Conservation (phyloP, 2,113 vertebrate species). For the Zapornia atra region DNA sequence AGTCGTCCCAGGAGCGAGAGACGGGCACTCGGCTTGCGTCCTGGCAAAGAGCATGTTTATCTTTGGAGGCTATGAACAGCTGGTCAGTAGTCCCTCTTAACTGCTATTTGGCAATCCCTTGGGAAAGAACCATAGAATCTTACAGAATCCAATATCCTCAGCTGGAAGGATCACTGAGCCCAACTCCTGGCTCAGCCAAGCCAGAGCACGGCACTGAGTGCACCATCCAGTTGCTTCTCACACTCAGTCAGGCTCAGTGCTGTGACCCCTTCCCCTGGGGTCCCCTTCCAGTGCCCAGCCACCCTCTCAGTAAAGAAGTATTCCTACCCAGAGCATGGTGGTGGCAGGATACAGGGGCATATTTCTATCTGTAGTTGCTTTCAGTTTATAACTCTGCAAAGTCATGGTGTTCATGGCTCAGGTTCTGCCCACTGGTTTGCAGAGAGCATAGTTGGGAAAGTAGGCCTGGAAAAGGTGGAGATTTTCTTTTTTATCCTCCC, state of each 20-base stretch:
- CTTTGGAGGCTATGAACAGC: slow-evolving; percentile 97
- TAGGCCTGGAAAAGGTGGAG: not conserved
- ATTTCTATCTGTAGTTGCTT: not conserved
- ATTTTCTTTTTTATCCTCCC: not conserved
- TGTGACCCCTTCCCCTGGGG: too few relatives aligned
- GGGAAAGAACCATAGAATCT: not conserved
- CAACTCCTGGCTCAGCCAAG: too few relatives aligned
- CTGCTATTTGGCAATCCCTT: not conserved
- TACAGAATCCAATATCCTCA: too few relatives aligned
- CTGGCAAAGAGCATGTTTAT: slow-evolving; percentile 94
- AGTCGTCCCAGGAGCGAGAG: slow-evolving; percentile 91
- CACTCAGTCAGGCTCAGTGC: too few relatives aligned
- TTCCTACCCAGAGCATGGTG: not conserved
- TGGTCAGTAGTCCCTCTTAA: slow-evolving; percentile 81
- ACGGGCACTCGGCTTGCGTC: slow-evolving; percentile 95
- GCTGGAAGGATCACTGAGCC: too few relatives aligned
- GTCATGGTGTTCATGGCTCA: not conserved
- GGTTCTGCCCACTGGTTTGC: not conserved
- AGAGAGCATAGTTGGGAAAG: not conserved
- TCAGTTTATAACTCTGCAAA: not conserved
- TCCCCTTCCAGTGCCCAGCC: too few relatives aligned
- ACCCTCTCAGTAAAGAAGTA: not conserved
- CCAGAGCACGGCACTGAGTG: too few relatives aligned
- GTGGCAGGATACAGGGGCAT: not conserved
- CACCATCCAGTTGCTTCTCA: too few relatives aligned